These are phyloP conservation scores for Drosophila malerkotliana DNA, from an alignment of 1,140 invertebrate genomes.

Conservation along the genomic window DNA sequence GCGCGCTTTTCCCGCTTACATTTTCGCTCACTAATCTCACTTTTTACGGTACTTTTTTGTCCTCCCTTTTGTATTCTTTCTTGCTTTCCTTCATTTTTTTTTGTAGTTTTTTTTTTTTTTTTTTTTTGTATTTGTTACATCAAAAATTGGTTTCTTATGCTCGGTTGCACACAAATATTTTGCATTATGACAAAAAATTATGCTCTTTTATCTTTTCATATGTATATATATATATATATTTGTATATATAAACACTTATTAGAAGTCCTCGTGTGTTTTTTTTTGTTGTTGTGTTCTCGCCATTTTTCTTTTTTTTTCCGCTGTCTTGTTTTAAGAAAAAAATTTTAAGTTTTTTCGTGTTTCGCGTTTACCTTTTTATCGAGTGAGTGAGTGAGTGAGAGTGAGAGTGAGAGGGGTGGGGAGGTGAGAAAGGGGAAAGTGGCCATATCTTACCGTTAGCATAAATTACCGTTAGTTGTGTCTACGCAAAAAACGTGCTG, in stretches of 20 bases:
- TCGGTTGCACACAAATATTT: conserved; percentile 55
- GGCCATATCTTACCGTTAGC: conserved; percentile 56
- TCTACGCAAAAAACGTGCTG: conserved; percentile 67
- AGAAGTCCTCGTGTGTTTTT: conserved; percentile 67
- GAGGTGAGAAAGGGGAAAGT: conserved; percentile 6
- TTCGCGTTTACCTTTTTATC: conserved; percentile 2
- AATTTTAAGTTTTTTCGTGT: conserved; percentile 28
- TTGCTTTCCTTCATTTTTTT: conserved; percentile 13
- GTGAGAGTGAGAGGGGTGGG: conserved; percentile 5
- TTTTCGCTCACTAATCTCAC: conserved; percentile 9
- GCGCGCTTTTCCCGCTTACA: conserved; percentile 7
- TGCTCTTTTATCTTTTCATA: conserved; percentile 51
- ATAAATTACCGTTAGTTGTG: conserved; percentile 54
- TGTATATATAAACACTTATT: conserved; percentile 78
- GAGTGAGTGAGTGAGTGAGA: conserved; percentile 8
- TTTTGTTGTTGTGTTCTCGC: conserved; percentile 45
- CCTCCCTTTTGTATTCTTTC: conserved; percentile 7
- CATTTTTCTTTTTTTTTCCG: conserved; percentile 17
- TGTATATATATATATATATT: conserved; percentile 44
- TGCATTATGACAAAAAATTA: conserved; percentile 77
- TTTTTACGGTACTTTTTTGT: conserved; percentile 6
- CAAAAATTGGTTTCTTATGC: conserved; percentile 68
- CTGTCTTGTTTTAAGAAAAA: conserved; percentile 41
- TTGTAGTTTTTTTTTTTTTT: conserved; percentile 27
- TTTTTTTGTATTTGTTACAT: conserved; percentile 62